Conservation (phyloP, 2,888 invertebrate species). For the Dryococelus australis region DNA sequence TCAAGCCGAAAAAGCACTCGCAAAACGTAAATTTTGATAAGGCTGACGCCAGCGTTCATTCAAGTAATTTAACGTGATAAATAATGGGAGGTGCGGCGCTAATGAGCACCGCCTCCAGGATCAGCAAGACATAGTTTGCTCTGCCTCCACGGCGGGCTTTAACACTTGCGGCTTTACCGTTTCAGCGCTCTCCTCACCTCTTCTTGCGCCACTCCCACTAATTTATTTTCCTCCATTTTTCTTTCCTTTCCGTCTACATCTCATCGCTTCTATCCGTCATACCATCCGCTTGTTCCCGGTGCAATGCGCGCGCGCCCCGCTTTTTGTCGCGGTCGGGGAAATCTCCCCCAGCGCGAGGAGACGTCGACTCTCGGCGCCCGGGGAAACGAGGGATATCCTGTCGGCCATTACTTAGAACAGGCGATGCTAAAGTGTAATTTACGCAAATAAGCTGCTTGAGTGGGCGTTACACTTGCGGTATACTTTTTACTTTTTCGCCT, state of each 20-base stretch:
- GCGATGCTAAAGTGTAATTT: slow-evolving; percentile 16
- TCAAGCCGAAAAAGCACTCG: too few species aligned
- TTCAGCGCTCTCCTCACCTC: neutral
- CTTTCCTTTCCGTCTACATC: neutral
- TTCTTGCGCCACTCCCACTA: neutral
- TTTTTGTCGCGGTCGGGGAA: neutral
- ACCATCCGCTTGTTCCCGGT: neutral
- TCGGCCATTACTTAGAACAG: slow-evolving; percentile 3
- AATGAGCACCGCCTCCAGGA: neutral
- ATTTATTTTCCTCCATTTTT: neutral
- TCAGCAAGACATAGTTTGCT: neutral
- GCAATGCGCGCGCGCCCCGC: neutral
- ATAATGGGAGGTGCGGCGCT: neutral
- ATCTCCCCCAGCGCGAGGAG: neutral
- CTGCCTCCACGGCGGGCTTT: neutral
- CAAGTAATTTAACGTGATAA: neutral
- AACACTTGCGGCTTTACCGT: neutral
- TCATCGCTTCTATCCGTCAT: slow-evolving; percentile 16
- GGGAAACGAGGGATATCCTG: neutral
- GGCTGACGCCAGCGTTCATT: too few species aligned
- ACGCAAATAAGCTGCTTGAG: slow-evolving; percentile 16
- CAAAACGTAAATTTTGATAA: too few species aligned
- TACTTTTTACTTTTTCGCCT: slow-evolving; percentile 8
- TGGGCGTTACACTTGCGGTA: neutral
- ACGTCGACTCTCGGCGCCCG: neutral